Evolutionary conservation across 2,113 vertebrate genomes (phyloP), one percentile per base, ranked within the genome.

Genomic region (Hippocampus abdominalis): DNA sequence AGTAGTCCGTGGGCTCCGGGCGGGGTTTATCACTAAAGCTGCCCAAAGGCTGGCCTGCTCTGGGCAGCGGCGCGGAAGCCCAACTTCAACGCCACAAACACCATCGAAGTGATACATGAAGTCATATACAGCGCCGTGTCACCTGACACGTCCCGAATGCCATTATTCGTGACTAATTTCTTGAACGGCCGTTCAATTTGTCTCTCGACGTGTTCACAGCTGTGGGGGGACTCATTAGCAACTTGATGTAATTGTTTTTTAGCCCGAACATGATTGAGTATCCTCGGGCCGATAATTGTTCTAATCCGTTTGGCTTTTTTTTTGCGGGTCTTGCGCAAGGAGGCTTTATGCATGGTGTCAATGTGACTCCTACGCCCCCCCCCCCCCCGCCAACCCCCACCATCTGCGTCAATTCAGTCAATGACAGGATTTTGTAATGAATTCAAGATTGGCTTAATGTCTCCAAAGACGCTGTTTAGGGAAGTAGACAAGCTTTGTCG

Each of bases 361-460:
- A 29, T 70, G 51, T 76, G 61, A 60, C 42, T 61, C 64, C 53
- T 48, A 42, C 29, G 69, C 73, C 48, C 69, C 59, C 23, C 40
- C 36, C 10, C 64, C 49, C 46, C 68, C n/a, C 21, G 11, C n/a
- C n/a, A n/a, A 2, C 32, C 11, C 8, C 39, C 62, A 25, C 40
- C 62, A 25, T 46, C 23, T 64, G 63, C 0, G 20, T 59, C 42
- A 39, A 23, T 67, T 68, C 80, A 76, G 32, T 78, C 69, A 36
- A 64, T 69, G 73, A 82, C 60, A 80, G 39, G 65, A 56, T 73
- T 77, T 46, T 83, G 77, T 78, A 77, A 85, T 77, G 63, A 57
- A 76, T 72, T 68, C 3, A 39, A 69, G 29, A 63, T 79, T 44
- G 59, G n/a, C 56, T 67, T 42, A 49, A 53, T n/a, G 66, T 72